A percentile compares a stretch with the other conserved stretches of the same genome.
Conservation (phyloP, 2,113 vertebrate species). For the Podarcis muralis region DNA sequence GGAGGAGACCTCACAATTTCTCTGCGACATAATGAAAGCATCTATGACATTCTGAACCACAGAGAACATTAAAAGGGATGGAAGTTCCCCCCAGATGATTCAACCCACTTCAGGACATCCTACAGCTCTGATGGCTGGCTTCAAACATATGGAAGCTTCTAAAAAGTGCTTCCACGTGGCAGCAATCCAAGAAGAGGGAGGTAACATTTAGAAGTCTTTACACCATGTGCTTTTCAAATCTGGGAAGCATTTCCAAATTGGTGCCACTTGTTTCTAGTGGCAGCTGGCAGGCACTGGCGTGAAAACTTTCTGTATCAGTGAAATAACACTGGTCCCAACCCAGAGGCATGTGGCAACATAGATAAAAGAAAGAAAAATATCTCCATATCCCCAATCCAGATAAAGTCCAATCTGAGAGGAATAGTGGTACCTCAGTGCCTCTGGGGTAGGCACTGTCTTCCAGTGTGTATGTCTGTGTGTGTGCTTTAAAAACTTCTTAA, state of each 20-base stretch:
- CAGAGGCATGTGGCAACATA: not conserved
- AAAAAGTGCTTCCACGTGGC: not conserved
- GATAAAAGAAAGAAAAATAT: not conserved
- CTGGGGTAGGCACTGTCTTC: no score
- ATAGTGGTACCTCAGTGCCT: no score
- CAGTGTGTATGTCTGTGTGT: no score
- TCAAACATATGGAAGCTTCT: not conserved
- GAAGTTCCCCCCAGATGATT: not conserved
- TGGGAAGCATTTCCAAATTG: not conserved
- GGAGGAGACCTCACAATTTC: not conserved
- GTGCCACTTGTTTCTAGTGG: not conserved
- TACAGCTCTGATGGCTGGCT: not conserved
- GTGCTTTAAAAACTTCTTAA: no score
- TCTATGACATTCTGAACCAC: constrained; percentile 12
- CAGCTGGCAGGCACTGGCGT: not conserved
- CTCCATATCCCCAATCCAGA: not conserved
- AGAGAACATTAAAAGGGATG: constrained; percentile 7
- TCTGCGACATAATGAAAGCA: not conserved
- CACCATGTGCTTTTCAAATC: not conserved
- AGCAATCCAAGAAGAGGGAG: not conserved
- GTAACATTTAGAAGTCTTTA: no score
- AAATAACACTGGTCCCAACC: not conserved
- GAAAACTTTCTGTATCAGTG: not conserved
- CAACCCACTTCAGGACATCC: not conserved
- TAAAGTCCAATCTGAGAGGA: not conserved